These are phyloP conservation scores for Melipona quadrifasciata DNA, from an alignment of 1,140 invertebrate genomes.

Conservation along the genomic window DNA sequence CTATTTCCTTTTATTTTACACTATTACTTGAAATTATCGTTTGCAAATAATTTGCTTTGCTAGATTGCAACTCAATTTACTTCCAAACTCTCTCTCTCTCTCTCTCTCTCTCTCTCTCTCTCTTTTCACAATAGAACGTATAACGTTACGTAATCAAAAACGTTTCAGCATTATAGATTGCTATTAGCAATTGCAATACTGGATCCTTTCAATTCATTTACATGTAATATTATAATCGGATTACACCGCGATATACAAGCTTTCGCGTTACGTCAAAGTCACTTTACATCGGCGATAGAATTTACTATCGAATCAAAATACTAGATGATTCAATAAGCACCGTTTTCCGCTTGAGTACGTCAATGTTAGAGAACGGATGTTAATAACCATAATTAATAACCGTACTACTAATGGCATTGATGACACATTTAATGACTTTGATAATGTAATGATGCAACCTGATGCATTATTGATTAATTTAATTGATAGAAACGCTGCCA, in stretches of 20 bases:
- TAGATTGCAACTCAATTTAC: not conserved
- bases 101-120: too few relatives aligned
- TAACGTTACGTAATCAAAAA: not conserved
- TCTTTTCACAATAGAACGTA: too few relatives aligned
- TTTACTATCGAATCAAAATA: not conserved
- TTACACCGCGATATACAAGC: not conserved
- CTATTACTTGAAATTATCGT: too few relatives aligned
- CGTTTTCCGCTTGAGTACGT: not conserved
- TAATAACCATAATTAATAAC: conserved; percentile 20
- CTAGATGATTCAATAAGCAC: not conserved
- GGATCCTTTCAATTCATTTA: not conserved
- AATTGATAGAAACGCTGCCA: not conserved
- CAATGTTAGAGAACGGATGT: not conserved
- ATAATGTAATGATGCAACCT: not conserved
- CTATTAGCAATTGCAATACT: not conserved
- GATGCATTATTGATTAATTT: conserved; percentile 11
- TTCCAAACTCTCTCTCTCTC: not conserved
- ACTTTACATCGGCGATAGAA: not conserved
- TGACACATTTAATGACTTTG: not conserved
- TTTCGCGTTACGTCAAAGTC: not conserved
- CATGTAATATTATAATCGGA: not conserved
- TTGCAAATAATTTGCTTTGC: too few relatives aligned
- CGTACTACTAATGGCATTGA: not conserved
- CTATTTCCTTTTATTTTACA: too few relatives aligned
- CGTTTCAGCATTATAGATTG: not conserved